These are phyloP conservation scores for Drosophila persimilis DNA, from an alignment of 1,140 invertebrate species.

Conservation along the genomic window DNA sequence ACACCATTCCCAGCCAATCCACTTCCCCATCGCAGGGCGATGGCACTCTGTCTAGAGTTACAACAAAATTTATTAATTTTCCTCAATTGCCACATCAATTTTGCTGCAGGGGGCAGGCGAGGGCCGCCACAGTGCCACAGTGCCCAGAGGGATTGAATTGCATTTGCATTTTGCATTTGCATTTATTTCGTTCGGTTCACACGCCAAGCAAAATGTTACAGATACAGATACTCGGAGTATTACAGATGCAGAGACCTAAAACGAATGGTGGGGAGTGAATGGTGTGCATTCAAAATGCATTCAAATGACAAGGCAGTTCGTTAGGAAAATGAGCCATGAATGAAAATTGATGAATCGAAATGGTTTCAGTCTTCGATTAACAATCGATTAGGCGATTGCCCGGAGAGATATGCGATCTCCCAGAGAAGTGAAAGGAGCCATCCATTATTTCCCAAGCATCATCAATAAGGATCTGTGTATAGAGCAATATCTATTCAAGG, in stretches of 20 bases:
- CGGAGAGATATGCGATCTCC: conserved; percentile 13
- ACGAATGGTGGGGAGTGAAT: conserved; percentile 26
- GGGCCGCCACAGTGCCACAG: neutral
- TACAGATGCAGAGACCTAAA: neutral
- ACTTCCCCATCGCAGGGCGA: conserved; percentile 4
- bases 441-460: no score
- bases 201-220: conserved; percentile 41
- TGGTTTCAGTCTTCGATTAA: conserved; percentile 40
- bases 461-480: no score
- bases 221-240: conserved; percentile 1
- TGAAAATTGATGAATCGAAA: conserved; percentile 43
- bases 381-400: conserved; percentile 29
- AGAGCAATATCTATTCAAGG: no score
- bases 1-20: conserved; percentile 1
- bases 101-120: conserved; percentile 26
- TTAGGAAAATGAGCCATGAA: conserved; percentile 58
- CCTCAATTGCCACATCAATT: conserved; percentile 64
- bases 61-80: conserved; percentile 67
- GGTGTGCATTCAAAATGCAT: conserved; percentile 59
- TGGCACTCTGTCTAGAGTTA: conserved; percentile 41
- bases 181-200: conserved; percentile 48
- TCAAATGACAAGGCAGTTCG: conserved; percentile 70
- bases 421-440: no score
- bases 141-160: conserved; percentile 14
- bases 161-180: conserved; percentile 56